Evolutionary conservation across 2,797 vertebrate genomes (phyloP), one percentile per base, ranked within the genome.

Genomic region (Somateria mollissima): DNA sequence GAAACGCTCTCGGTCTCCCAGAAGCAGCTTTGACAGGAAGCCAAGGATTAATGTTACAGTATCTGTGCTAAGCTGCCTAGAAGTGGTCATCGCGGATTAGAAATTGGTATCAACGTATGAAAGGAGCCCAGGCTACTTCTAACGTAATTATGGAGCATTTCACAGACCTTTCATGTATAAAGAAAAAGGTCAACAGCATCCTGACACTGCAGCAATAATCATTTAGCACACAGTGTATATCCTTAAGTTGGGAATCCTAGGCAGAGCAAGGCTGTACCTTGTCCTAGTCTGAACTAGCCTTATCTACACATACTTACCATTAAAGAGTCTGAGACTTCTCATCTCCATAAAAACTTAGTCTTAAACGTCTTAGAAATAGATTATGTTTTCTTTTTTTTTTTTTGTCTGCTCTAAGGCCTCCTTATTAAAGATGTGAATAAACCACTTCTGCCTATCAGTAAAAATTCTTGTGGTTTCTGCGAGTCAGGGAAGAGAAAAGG

Each of bases 391-490:
- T 45, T 43, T 43, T 17, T 43, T 43, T 43, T 45, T 41, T 64
- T 13, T 20, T 43, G 18, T 5, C 32, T 8, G 27, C 36, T 17
- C 36, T 2, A 10, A 30, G n/a, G 27, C 28, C 21, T 20, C 37
- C 30, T 30, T 17, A 28, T 17, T 6, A 21, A 61, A 43, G 47
- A 11, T 25, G 25, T 11, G 30, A 36, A 13, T 15, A 17, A 47
- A 28, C 13, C 2, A 0, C 2, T 36, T 20, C 41, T 58, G 27
- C 34, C 8, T 37, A 30, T 14, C 10, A 17, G 11, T 53, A 8
- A 7, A 7, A 30, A 25, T 8, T 28, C 24, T 32, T 60, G 16
- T 2, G 3, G 5, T 21, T 53, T 34, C 10, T 0, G 2, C 4
- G 4, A 57, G 47, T 19, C 32, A 8, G 27, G 17, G 65, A 22